Base-by-base conservation (phyloP, 2,797 vertebrate genomes). In the Hemibagrus guttatus region DNA sequence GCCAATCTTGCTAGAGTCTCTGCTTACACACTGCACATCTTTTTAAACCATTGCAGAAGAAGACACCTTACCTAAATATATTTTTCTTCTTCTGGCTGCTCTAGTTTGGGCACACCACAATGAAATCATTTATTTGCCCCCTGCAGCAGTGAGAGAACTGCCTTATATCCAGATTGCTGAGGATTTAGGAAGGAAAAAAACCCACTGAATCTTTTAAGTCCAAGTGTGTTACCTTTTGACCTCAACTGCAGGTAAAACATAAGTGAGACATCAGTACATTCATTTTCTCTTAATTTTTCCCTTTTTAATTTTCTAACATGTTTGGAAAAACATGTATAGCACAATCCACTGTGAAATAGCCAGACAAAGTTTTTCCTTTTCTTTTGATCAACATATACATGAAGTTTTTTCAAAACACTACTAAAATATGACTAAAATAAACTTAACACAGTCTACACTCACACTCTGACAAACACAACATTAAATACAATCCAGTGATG, bases 401-500 rank as follows among this genome's bases (percentile, higher is more conserved):
- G 8, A 16, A 76, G 1, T 8, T 31, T 54, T 76, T 76, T 46
- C 71, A 76, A 9, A 54, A 54, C 19, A 54, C 26, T 26, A 46
- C 26, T 26, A 56, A 76, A 75, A 28, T 31, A 58, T 35, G 2
- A 56, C n/a, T 19, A 75, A 52, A 52, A 35, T 35, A 19, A 56
- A 78, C 5, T 39, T 26, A 26, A 35, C 28, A 35, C 46, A 28
- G 26, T 35, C 13, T n/a, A 8, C 26, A 26, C 5, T 61, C 31
- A 81, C 59, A 26, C 35, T 79, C 11, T 39, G 54, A 59, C 11
- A 14, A 2, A 58, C 75, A 56, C 28, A 49, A 39, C 21, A 46
- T n/a, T 61, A 66, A 31, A 52, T 21, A 35, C n/a, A 66, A 52
- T 21, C 46, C 80, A 82, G 80, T 82, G 80, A 66, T 66, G 1